Evolutionary conservation across 2,113 vertebrate species (phyloP), one percentile per base, ranked within the genome.

Genomic region (Tragulus kanchil): DNA sequence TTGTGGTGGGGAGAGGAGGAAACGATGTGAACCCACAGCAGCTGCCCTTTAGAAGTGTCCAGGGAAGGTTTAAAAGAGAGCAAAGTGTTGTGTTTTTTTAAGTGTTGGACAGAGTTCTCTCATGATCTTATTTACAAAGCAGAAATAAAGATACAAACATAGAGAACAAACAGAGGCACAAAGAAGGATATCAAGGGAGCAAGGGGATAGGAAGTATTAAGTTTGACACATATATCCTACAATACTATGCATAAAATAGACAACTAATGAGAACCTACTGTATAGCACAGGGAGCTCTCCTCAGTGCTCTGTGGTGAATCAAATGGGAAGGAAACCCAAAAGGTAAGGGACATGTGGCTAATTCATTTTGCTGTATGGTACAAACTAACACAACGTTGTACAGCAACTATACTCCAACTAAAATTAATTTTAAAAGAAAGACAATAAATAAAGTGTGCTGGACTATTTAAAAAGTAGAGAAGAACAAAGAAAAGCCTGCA

Each of bases 21-120:
- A 15, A 28, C 8, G 19, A 23, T 16, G 9, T 17, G 17, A 78
- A 21, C 19, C 61, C 86, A 50, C 7, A 48, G 36, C n/a, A 42
- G 77, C 91, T 59, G 85, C 61, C 85, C 62, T 92, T 67, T 36
- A 16, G 90, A 93, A 89, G 23, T 89, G 93, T 89, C 78, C 90
- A 79, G 87, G 62, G 81, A 93, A 83, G 93, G 45, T 78, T 45
- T 77, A 61, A 87, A 87, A 69, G 19, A 96, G 64, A 73, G 45
- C 5, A 95, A 59, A 62, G 45, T 23, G 6, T 16, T 59, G 23
- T 71, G 25, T 31, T 54, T 75, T 85, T 26, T 8, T 42, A 67
- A n/a, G 90, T 69, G n/a, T 48, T 23, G 45, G 42, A 25, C 45
- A 73, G 69, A 73, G 42, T 45, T 73, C 42, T 3, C 42, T 73